Percentiles rank a stretch among this genome's conserved stretches.
These are phyloP conservation scores for Protobothrops mucrosquamatus DNA, from an alignment of 2,113 vertebrate species.

Conservation along the genomic window DNA sequence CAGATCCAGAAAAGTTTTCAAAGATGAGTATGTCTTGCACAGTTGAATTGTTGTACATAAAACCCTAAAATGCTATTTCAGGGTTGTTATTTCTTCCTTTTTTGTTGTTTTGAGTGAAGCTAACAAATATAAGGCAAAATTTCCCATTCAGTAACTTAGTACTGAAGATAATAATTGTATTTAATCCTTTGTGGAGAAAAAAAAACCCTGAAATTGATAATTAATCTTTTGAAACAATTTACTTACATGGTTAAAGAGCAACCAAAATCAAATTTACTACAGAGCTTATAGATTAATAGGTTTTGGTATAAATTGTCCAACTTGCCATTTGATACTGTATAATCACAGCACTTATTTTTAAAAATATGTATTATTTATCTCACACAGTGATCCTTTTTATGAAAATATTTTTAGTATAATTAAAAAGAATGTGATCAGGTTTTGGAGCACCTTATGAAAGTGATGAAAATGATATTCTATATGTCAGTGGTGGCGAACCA, in stretches of 20 bases:
- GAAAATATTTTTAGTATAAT: background rate
- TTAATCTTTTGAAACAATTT: background rate
- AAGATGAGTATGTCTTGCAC: background rate
- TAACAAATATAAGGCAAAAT: background rate
- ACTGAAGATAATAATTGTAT: background rate
- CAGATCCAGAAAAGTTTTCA: background rate
- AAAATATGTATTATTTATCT: background rate
- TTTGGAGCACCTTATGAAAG: background rate
- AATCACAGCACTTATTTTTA: background rate
- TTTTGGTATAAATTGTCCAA: background rate
- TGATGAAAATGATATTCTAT: background rate
- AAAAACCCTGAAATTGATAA: background rate
- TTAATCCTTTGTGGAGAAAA: background rate
- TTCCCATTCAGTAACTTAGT: background rate
- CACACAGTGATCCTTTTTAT: background rate
- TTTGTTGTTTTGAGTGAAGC: background rate
- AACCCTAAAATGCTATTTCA: background rate
- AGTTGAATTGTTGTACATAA: background rate
- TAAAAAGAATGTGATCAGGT: background rate
- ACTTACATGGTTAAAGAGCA: background rate
- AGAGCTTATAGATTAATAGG: background rate
- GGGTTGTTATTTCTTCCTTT: background rate
- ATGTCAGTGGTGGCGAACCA: background rate
- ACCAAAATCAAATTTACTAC: background rate
- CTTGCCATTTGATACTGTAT: background rate